phyloP scores from a whole-genome alignment of 2,888 invertebrate genomes.

The Hirtodrosophila cameraria region DNA sequence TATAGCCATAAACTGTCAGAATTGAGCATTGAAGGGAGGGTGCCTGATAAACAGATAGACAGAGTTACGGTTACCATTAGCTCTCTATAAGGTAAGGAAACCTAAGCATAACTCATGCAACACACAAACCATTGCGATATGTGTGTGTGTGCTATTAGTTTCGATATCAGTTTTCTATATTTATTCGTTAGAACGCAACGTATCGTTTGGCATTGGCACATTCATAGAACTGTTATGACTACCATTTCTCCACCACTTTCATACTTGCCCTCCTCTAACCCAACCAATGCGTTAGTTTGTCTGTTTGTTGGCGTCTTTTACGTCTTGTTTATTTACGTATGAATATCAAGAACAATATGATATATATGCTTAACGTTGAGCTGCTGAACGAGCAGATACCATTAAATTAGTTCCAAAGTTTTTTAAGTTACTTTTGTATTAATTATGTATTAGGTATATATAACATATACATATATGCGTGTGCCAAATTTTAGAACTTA shows the following conservation, averaged over 20 bases:
- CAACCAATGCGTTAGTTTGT: constrained; percentile 10
- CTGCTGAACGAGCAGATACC: constrained; percentile 2
- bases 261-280: not conserved
- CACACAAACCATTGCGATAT: constrained; percentile 4
- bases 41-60: not conserved
- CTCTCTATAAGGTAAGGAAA: constrained; percentile 30
- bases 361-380: fast-evolving
- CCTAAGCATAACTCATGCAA: constrained; percentile 17
- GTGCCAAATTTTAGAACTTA: too few species aligned
- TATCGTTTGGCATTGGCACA: constrained; percentile 54
- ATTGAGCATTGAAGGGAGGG: constrained; percentile 29
- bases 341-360: constrained; percentile 19
- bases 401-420: not conserved
- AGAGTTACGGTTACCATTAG: constrained; percentile 26
- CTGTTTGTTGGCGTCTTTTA: constrained; percentile 2
- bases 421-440: too few species aligned
- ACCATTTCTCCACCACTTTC: not conserved
- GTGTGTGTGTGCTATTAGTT: constrained; percentile 41
- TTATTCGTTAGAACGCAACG: constrained; percentile 42
- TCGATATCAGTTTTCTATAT: constrained; percentile 59
- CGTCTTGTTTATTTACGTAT: constrained; percentile 20
- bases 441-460: too few species aligned
- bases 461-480: too few species aligned
- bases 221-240: constrained; percentile 49
- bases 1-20: constrained; percentile 10